Percentiles rank a stretch among this genome's conserved stretches.
phyloP scores from a whole-genome alignment of 1,140 invertebrate species.

The Cyphomyrmex costatus region DNA sequence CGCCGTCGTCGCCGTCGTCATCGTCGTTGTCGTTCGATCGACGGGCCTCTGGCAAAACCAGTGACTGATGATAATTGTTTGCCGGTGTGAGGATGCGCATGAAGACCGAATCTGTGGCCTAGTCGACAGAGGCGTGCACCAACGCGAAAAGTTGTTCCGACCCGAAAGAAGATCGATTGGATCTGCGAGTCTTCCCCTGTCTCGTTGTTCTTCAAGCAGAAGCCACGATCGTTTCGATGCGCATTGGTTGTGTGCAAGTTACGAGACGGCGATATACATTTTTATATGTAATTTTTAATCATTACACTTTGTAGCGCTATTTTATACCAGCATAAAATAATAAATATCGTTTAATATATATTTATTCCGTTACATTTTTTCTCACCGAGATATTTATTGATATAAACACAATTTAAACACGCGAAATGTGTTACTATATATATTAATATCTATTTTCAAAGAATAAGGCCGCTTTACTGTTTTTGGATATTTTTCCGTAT shows the following conservation, averaged over 20 bases:
- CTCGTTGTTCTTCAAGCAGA: slow-evolving; percentile 2
- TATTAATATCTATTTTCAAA: not conserved
- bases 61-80: slow-evolving; percentile 57
- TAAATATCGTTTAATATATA: not conserved
- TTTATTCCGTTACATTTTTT: not conserved
- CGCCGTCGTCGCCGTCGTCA: slow-evolving; percentile 24
- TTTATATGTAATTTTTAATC: slow-evolving; percentile 8
- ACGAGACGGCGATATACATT: not conserved
- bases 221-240: not conserved
- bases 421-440: not conserved
- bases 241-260: not conserved
- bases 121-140: slow-evolving; percentile 41
- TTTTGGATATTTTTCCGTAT: not conserved
- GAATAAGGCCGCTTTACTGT: not conserved
- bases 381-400: not conserved
- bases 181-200: slow-evolving; percentile 20
- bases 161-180: slow-evolving; percentile 50
- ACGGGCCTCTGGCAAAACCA: slow-evolving; percentile 38
- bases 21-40: slow-evolving; percentile 36
- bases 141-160: slow-evolving; percentile 41
- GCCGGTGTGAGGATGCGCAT: slow-evolving; percentile 51
- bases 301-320: not conserved
- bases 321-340: not conserved
- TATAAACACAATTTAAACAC: not conserved
- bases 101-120: slow-evolving; percentile 43